Evolutionary conservation across 2,113 vertebrate species (phyloP).

Genomic region (Micromys minutus): DNA sequence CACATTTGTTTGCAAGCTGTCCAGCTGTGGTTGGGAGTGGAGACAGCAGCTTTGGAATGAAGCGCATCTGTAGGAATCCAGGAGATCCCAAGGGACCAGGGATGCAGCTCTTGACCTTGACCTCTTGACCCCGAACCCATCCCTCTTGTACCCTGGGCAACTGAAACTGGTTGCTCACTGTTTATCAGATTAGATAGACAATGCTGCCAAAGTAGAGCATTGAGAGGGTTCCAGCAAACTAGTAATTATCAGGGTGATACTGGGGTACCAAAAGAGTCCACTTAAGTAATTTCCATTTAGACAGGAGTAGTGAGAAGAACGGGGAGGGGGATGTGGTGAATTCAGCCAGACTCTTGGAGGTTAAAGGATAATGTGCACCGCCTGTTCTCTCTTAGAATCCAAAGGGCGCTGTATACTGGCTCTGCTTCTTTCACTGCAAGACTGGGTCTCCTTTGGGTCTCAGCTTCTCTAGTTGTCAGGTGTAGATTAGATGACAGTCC

Average conservation of each 20-base stretch:
- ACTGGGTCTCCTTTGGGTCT: background rate
- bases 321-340: background rate
- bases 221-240: background rate
- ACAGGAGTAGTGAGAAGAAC: background rate
- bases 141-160: conserved; percentile 10
- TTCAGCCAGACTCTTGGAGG: background rate
- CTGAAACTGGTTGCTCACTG: conserved; percentile 4
- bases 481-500: background rate
- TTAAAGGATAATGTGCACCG: background rate
- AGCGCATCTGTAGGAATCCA: conserved; percentile 44
- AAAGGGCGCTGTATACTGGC: background rate
- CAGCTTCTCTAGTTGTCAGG: background rate
- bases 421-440: background rate
- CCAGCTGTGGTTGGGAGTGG: background rate
- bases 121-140: conserved; percentile 42
- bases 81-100: no score
- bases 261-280: background rate
- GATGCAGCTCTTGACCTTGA: background rate
- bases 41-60: conserved; percentile 14
- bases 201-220: background rate
- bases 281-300: conserved; percentile 26
- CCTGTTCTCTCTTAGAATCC: background rate
- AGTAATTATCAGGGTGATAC: background rate
- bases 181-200: conserved; percentile 51
- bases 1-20: background rate